phyloP scores from a whole-genome alignment of 2,113 vertebrate species.

The Erythrocebus patas region DNA sequence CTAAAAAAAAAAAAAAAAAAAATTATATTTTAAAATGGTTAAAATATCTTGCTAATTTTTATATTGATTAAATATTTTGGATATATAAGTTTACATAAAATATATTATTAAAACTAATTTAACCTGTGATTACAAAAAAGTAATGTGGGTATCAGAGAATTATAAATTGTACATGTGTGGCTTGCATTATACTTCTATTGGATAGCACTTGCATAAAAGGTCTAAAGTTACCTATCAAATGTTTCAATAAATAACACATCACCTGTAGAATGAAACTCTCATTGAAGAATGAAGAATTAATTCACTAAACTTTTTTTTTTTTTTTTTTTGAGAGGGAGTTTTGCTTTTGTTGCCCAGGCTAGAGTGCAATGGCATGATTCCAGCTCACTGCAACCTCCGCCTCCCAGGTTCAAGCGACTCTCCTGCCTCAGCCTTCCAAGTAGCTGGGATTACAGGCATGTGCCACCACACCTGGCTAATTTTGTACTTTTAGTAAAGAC shows the following conservation, averaged over 20 bases:
- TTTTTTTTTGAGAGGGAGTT: neutral
- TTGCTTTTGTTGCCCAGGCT: too few relatives aligned
- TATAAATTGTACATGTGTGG: neutral
- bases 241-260: neutral
- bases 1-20: too few relatives aligned
- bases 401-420: too few relatives aligned
- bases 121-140: neutral
- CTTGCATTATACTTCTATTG: neutral
- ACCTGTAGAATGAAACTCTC: neutral
- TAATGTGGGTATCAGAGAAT: neutral
- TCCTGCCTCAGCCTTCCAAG: too few relatives aligned
- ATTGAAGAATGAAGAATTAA: neutral
- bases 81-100: neutral
- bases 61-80: neutral
- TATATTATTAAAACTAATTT: constrained; percentile 29
- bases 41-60: neutral
- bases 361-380: too few relatives aligned
- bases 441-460: too few relatives aligned
- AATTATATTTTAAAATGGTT: neutral
- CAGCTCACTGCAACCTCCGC: too few relatives aligned
- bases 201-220: neutral
- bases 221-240: neutral
- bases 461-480: too few relatives aligned
- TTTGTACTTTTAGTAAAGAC: too few relatives aligned
- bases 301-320: neutral